Base-by-base conservation (phyloP, 1,140 invertebrate genomes). In the Akabosia matsudoensis region DNA sequence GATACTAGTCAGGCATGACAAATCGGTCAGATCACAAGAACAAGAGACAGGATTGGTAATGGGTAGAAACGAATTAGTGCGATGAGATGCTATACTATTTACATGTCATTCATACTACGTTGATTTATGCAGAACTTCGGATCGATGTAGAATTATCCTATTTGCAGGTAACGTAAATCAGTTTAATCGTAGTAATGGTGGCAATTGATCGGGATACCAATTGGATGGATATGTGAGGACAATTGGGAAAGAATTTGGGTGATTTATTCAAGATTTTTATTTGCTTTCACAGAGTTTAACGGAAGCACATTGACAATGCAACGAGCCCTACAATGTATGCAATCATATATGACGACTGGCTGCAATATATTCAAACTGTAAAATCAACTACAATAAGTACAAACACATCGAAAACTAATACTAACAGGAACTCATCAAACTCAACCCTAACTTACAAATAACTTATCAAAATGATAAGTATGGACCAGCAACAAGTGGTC, bases 401-500 rank as follows among this genome's bases (percentile, higher is more conserved):
- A 45, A 10, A 45, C n/a, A n/a, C 54, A 61, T 10, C 54, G 54
- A 61, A 7, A 61, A 61, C 24, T 61, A 22, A 61, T 61, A 61
- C 24, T n/a, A 61, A 10, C 13, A 14, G 7, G 4, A 22, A 61
- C 54, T 61, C 24, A 51, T 61, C 54, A 22, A 45, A 45, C 18
- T 45, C 18, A 18, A 18, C 18, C 37, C 18, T 18, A 18, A 45
- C 24, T 56, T 22, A 13, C 14, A 56, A 56, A 56, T 16, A 56
- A 13, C 10, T 24, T 56, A 24, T 67, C 61, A 67, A 30, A 28
- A 67, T 67, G 61, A 67, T 67, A 67, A 67, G 61, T 22, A 67
- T 67, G 61, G 61, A 67, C 31, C 61, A 67, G 61, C 61, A 67
- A 67, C 61, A 67, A 31, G 61, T 67, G 30, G 61, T 67, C 24